Conservation (phyloP, 1,140 invertebrate genomes). For the Sarcophaga bullata region DNA sequence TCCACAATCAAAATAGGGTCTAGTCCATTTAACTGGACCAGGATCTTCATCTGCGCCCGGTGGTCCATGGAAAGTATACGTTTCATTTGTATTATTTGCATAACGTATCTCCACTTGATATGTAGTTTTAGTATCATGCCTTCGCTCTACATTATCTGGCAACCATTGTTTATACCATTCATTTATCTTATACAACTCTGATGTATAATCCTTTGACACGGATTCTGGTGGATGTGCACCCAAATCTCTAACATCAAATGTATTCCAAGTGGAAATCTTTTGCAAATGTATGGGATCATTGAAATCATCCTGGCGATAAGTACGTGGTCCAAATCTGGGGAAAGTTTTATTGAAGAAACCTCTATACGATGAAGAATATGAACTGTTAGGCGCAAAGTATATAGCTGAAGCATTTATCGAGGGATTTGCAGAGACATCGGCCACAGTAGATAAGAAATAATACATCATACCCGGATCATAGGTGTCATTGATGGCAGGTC, state of each 20-base stretch:
- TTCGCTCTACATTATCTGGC: constrained; percentile 81
- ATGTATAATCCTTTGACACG: constrained; percentile 87
- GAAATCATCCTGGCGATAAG: constrained; percentile 91
- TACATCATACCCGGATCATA: constrained; percentile 99
- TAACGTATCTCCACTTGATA: constrained; percentile 91
- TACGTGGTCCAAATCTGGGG: constrained; percentile 93
- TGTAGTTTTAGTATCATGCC: constrained; percentile 95
- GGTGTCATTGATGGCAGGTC: constrained; percentile 89
- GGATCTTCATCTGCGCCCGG: constrained; percentile 87
- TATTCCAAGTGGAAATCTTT: constrained; percentile 90
- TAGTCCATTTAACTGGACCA: constrained; percentile 92
- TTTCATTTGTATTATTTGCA: constrained; percentile 95
- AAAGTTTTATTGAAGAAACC: constrained; percentile 98
- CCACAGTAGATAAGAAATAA: constrained; percentile 93
- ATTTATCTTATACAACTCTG: constrained; percentile 90
- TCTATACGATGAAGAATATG: constrained; percentile 93
- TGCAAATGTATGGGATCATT: constrained; percentile 94
- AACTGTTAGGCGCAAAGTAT: constrained; percentile 94
- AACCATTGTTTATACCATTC: constrained; percentile 93
- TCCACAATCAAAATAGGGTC: constrained; percentile 97
- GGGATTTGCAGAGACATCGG: constrained; percentile 93
- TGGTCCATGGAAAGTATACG: constrained; percentile 94
- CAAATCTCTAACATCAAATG: constrained; percentile 83
- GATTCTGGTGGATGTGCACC: constrained; percentile 81
- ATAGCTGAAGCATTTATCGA: constrained; percentile 93